Evolutionary conservation across 30 jellyfish, hydroid and myxozoan genomes (phyloP), one percentile per base, ranked within the genome.

Genomic region (Aurelia sp.): DNA sequence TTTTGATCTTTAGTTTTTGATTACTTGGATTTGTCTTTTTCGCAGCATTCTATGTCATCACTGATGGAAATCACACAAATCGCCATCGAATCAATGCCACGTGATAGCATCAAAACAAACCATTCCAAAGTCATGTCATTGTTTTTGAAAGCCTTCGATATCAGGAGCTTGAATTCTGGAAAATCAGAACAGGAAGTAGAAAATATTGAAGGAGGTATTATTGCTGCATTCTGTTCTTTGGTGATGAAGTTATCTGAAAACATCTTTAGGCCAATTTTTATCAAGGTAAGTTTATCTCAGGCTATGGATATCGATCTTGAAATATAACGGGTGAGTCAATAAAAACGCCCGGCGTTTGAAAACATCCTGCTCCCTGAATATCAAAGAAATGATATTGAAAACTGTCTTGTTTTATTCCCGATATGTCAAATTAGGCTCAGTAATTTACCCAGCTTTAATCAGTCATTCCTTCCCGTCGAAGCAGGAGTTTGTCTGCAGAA

Each of bases 161-260:
- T 73, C 19, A 64, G 97, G 22, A 55, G 75, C 48, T 35, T 69
- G 27, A 27, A 71, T 30, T 58, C 97, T 20, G 74, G 59, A 59
- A 72, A 63, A 19, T 66, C 97, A 16, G 66, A 69, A 40, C 65
- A 63, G 70, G 87, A 78, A 58, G 58, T 80, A 4, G 38, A n/a
- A 2, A 21, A 24, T 20, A 63, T 24, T 31, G 97, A 89, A 55
- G 78, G 60, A 2, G 47, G 58, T n/a, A 53, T 76, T 47, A 67
- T 94, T 41, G 59, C 80, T 22, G 97, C 99, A 12, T 93, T 83
- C 53, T 83, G 97, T 51, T 51, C 88, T 3, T 51, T 80, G 53
- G 90, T 76, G 5, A 83, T 94, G 91, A 89, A 86, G 78, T 58
- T 89, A 73, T 88, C 99, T 16, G 99, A 94, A 65, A 89, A 89